Evolutionary conservation across 2,797 vertebrate species (phyloP).

Genomic region (Salmo trutta): DNA sequence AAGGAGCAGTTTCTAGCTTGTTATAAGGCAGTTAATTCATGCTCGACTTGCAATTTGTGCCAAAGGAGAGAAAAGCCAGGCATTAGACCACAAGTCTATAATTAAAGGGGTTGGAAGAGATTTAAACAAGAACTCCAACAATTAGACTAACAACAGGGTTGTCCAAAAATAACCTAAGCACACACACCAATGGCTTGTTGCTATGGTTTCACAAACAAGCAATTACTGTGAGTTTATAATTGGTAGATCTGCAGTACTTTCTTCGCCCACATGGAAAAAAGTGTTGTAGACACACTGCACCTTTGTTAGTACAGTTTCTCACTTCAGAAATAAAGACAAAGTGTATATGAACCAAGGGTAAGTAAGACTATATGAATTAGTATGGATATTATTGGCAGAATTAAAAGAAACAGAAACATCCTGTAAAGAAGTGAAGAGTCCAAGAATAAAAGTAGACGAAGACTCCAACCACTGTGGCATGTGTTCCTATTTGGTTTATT

Average conservation of each 20-base stretch:
- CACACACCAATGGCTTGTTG: slow-evolving; percentile 41
- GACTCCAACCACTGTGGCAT: neutral
- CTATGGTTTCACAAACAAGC: slow-evolving; percentile 56
- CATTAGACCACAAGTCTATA: slow-evolving; percentile 38
- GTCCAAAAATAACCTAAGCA: slow-evolving; percentile 66
- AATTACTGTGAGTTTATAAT: slow-evolving; percentile 46
- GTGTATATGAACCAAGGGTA: neutral
- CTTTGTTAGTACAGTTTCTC: neutral
- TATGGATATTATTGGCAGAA: neutral
- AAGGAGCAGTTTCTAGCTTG: neutral
- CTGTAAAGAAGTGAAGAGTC: neutral
- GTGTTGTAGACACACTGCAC: neutral
- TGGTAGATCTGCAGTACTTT: slow-evolving; percentile 24
- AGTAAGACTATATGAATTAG: neutral
- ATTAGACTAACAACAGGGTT: slow-evolving; percentile 66
- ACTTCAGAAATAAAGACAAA: neutral
- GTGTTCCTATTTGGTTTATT: neutral
- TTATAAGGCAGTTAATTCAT: slow-evolving; percentile 38
- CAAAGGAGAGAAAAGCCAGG: slow-evolving; percentile 45
- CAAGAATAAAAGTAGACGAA: too few species aligned
- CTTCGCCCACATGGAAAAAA: slow-evolving; percentile 3
- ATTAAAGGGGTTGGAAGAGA: slow-evolving; percentile 62
- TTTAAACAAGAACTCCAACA: slow-evolving; percentile 65
- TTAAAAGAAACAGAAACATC: neutral
- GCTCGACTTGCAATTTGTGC: slow-evolving; percentile 48